Evolutionary conservation across 2,113 vertebrate species (phyloP), one percentile per base, ranked within the genome.

Genomic region (Melanerpes aurifrons): DNA sequence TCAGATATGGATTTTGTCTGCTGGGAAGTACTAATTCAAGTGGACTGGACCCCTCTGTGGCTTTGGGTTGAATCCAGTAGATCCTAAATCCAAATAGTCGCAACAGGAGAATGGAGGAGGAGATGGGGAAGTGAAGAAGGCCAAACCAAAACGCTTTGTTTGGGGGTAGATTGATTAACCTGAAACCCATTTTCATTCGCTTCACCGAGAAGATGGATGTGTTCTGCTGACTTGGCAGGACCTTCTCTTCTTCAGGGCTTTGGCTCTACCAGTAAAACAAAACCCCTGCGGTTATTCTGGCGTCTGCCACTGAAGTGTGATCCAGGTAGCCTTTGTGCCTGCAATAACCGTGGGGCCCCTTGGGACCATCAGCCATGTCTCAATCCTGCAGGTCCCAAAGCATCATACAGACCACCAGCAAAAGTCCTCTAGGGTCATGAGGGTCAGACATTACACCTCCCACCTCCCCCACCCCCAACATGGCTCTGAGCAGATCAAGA

Each of bases 211-310:
- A 96, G 95, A 92, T 66, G 80, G 62, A 95, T 94, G 62, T 78
- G 80, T 83, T 95, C 93, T 94, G 80, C 69, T 78, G 62, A 71
- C 86, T 96, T 94, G 93, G 92, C 86, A 94, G 70, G 62, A 62
- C 70, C 54, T 84, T 90, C 71, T 81, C 90, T 74, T 81, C 90
- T 86, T 75, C 66, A 48, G 70, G 24, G 58, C 70, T 92, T 94
- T 94, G 93, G 80, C 83, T 95, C 26, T 2, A 4, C 37, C 0
- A 1, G 32, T 66, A 86, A 47, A 96, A 90, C 37, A 69, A 89
- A 80, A 3, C 0, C 10, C 6, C 2, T 4, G 2, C 4, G 28
- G 54, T 86, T 95, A 84, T 78, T 86, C 66, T 26, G 3, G 53
- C 2, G 1, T 62, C 54, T 92, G 57, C 43, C 35, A 61, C 40